Evolutionary conservation across 1,140 invertebrate genomes (phyloP), one percentile per base, ranked within the genome.

Genomic region (Drosophila bipectinata): DNA sequence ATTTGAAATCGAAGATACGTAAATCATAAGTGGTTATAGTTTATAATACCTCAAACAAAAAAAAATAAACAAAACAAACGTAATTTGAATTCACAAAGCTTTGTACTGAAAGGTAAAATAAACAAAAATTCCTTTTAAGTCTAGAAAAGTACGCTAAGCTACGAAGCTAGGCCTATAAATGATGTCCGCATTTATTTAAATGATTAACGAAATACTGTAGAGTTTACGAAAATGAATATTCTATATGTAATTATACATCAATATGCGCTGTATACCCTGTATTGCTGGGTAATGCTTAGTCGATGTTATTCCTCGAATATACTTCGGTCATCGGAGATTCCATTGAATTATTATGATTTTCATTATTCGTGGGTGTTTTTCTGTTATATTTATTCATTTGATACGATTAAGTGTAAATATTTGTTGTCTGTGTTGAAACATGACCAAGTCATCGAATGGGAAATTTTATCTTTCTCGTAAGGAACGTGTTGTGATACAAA

Each of bases 101-200:
- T 87, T 87, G 82, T 87, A 87, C 82, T 87, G 52, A 87, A 87
- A 69, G 83, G 82, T 88, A 79, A 79, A 62, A 58, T 60, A 41
- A 57, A 51, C 51, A 45, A 32, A 34, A 57, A 37, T 54, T 75
- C 45, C 28, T 45, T 62, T 53, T 51, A 63, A 53, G 60, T 39
- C 69, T 69, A 74, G 49, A 71, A 51, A 67, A 57, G 24, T 54
- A 48, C 52, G 47, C 15, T 81, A 63, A 56, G 60, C 61, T 72
- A 75, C 34, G 51, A 44, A 44, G 56, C 37, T 56, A 44, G 28
- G 15, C 24, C 54, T 72, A 57, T 57, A 73, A 56, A 32, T 41
- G 37, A 28, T 15, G 47, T 54, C 30, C 15, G 26, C 39, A 30
- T 51, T 41, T 62, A 72, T 61, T 49, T 34, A 44, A 49, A 59